Evolutionary conservation across 2,888 invertebrate species (phyloP).

Genomic region (Bursaphelenchus okinawaensis): DNA sequence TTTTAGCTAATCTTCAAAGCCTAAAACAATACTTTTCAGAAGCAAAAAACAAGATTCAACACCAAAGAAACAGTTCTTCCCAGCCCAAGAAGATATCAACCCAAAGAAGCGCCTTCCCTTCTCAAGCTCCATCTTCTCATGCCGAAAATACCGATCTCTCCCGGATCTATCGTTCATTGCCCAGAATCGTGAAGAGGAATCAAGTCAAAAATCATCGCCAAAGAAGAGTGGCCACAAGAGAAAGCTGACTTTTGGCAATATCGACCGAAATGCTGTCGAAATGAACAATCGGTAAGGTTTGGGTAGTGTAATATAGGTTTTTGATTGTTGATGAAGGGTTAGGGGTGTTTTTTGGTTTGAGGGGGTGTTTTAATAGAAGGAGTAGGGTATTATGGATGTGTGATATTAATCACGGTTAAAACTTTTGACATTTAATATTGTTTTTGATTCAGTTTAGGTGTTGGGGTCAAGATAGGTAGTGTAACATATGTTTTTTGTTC

Average conservation of each 20-base stretch:
- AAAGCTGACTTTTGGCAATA: conserved; percentile 14
- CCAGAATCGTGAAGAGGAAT: background rate
- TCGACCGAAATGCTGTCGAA: conserved; percentile 14
- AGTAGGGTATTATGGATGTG: no score
- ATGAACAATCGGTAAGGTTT: background rate
- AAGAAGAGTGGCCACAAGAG: conserved; percentile 13
- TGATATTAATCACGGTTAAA: no score
- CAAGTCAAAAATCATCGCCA: background rate
- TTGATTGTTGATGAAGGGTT: no score
- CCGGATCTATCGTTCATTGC: conserved; percentile 41
- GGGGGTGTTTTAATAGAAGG: no score
- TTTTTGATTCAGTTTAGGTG: no score
- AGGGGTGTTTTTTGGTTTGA: no score
- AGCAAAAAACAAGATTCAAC: background rate
- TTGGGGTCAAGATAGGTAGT: no score
- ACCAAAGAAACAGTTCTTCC: background rate
- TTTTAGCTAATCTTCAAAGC: background rate
- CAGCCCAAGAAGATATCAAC: background rate
- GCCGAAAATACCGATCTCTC: conserved; percentile 45
- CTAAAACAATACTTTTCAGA: background rate
- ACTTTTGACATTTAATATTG: no score
- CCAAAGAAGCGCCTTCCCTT: conserved; percentile 38
- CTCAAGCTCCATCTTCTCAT: conserved; percentile 41
- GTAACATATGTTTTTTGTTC: no score
- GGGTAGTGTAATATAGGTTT: no score